Base-by-base conservation (phyloP, 2,797 vertebrate genomes). In the Smutsia temminckii region DNA sequence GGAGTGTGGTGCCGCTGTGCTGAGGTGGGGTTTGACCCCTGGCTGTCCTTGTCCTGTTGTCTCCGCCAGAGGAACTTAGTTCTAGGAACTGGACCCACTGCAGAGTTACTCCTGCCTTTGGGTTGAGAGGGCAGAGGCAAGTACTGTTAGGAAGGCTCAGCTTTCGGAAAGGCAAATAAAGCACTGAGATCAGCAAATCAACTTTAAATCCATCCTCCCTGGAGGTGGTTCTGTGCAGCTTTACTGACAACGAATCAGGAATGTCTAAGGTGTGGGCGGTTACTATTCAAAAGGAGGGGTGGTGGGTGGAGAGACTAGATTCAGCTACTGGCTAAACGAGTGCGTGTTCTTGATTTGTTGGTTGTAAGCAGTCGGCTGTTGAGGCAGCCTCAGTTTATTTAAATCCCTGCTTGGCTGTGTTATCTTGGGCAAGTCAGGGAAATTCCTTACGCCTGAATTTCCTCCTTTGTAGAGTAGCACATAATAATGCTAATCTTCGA, bases 101-200 rank as follows among this genome's bases (percentile, higher is more conserved):
- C 25, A 17, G 64, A 34, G 55, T 57, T 40, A 20, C 79, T 89
- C 21, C 34, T 93, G 79, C 37, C 49, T 51, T 63, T 72, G 37
- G 10, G 53, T n/a, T 5, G 59, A 69, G 84, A 85, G 25, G 74
- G 64, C 40, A 34, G 68, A 59, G 46, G 9, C 51, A 32, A n/a
- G 61, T 61, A n/a, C 9, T 37, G 5, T 61, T 61, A 88, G 46
- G 23, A 61, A 95, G 27, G 13, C 32, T 40, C 79, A 18, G 42
- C 59, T 87, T 85, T 94, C 13, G 53, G 46, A 89, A 95, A 68
- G 64, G 72, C 21, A 81, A 79, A 71, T n/a, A 14, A 46, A 78
- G 68, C 29, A 34, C 51, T 46, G 9, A 1, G 42, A 42, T 75
- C 46, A 90, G 34, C 66, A 87, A 17, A 42, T 61, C 32, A 81